Evolutionary conservation across 2,888 invertebrate species (phyloP), one percentile per base, ranked within the genome.

Genomic region (Lucinisca nassula): DNA sequence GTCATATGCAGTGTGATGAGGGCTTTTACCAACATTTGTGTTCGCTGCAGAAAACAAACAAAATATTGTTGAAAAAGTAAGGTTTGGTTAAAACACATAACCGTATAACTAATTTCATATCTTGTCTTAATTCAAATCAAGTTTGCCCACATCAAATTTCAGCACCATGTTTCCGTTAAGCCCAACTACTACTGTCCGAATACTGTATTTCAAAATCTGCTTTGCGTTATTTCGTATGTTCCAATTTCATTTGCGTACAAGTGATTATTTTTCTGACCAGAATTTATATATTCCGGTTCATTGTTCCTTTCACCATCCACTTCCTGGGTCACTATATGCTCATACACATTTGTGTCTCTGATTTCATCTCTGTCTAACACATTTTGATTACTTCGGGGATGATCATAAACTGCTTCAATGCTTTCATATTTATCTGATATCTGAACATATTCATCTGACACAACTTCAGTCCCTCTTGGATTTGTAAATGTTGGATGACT

Each of bases 401-500:
- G 67, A 35, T 67, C 67, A 67, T 67, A 67, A 1, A 67, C 35
- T 67, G 67, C 3, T 35, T 32, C 30, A 10, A 67, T 67, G 4
- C 21, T 12, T 67, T 67, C 67, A 21, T 67, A 67, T 67, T 67
- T 67, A 12, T 67, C 67, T 30, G 67, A 67, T 10, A 88, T 84
- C 61, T 88, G 73, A 35, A 88, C 84, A 79, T 88, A 88, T 38
- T 84, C 82, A 17, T 27, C 75, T 24, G 51, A 67, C 30, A 67
- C 14, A 14, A 72, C 27, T 8, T 80, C 77, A 12, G 55, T 55
- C 0, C 76, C 70, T 58, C 78, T 78, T n/a, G 84, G 70, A 32
- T 80, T 79, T 14, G 87, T 88, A 82, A 88, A 88, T 8, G 75
- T 72, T 6, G 85, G 85, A 35, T 82, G 61, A 37, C 85, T 82